phyloP scores from a whole-genome alignment of 2,797 vertebrate genomes.

The Vipera latastei region DNA sequence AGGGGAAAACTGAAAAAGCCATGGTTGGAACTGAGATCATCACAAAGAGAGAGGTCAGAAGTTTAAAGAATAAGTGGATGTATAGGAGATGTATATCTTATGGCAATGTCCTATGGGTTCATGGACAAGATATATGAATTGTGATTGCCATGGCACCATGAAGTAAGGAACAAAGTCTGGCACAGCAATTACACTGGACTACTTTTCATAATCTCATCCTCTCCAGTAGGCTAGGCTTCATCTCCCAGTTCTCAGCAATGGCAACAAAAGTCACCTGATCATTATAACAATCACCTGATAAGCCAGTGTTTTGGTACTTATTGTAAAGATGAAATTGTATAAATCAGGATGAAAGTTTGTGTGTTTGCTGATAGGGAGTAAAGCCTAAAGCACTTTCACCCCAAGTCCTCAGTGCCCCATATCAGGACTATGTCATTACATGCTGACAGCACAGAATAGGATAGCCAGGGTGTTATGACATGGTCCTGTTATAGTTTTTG shows the following conservation, averaged over 20 bases:
- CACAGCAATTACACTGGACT: neutral
- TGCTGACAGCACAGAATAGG: neutral
- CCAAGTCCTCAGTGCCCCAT: neutral
- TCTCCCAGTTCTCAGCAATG: too few relatives aligned
- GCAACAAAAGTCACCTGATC: neutral
- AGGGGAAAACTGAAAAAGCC: neutral
- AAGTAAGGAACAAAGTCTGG: neutral
- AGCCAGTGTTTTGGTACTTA: neutral
- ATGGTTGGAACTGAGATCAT: neutral
- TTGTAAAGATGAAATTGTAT: neutral
- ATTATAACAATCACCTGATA: neutral
- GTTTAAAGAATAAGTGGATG: neutral
- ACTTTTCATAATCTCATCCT: neutral
- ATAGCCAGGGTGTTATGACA: neutral
- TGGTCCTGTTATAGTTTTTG: neutral
- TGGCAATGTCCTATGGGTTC: neutral
- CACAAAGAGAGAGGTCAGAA: neutral
- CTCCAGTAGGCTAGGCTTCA: neutral
- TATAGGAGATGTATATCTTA: neutral
- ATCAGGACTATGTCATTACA: neutral
- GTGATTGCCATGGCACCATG: neutral
- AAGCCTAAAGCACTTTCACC: neutral
- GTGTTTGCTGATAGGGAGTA: too few relatives aligned
- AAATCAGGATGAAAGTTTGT: neutral
- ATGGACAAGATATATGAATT: neutral